phyloP scores from a whole-genome alignment of 2,113 vertebrate species.

The Phainopepla nitens region DNA sequence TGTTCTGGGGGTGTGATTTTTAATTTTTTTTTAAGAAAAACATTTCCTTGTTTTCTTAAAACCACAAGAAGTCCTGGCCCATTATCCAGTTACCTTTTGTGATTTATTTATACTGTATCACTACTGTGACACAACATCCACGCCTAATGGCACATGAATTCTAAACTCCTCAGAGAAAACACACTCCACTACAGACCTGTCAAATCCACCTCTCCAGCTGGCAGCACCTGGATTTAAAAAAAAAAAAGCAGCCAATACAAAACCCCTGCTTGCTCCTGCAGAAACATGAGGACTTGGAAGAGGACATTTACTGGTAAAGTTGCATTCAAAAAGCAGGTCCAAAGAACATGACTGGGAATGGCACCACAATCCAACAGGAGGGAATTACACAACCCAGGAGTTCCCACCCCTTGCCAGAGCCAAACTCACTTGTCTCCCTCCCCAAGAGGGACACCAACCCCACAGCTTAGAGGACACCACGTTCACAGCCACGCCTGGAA shows the following conservation, averaged over 20 bases:
- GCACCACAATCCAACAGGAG: neutral
- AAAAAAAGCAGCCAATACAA: neutral
- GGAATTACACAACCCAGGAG: neutral
- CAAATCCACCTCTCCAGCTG: neutral
- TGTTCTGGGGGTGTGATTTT: neutral
- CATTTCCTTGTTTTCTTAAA: neutral
- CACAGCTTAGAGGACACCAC: neutral
- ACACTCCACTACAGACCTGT: neutral
- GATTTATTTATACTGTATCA: neutral
- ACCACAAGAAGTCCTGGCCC: neutral
- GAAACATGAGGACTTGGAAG: neutral
- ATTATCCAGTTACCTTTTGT: neutral
- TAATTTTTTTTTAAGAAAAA: neutral
- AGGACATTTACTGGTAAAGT: neutral
- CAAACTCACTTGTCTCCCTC: neutral
- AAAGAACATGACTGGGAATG: neutral
- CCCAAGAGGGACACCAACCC: neutral
- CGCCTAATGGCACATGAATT: neutral
- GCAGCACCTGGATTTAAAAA: neutral
- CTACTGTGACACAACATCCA: neutral
- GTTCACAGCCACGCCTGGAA: neutral
- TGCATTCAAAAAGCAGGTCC: neutral
- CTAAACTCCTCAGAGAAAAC: neutral
- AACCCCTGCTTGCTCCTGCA: neutral
- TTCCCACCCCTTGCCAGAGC: neutral